Evolutionary conservation across 2,888 invertebrate species (phyloP), one percentile per base, ranked within the genome.

Genomic region (Quadroppia sp.): DNA sequence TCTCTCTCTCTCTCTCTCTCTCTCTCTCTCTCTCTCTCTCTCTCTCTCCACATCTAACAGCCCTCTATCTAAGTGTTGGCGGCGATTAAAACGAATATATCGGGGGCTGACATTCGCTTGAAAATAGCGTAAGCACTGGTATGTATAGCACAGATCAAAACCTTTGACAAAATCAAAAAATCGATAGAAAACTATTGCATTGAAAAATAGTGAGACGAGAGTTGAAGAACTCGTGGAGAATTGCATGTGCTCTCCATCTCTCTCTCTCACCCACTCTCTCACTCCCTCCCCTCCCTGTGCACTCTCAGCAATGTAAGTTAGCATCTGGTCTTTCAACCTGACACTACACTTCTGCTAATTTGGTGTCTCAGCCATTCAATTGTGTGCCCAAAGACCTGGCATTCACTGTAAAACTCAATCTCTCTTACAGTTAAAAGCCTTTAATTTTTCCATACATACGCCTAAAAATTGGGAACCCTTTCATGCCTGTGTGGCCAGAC

Each of bases 301-400:
- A 45, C 50, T 50, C n/a, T n/a, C 50, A 7, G n/a, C n/a, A 6
- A 6, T 59, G 59, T 28, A 59, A 30, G 59, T 59, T 59, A 59
- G 59, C 59, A 59, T 59, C 59, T 59, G 59, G 59, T 59, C 59
- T 59, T 59, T 59, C 59, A 59, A 30, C 59, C 59, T 59, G 30
- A 59, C 59, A 59, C 59, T 59, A 59, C 59, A 59, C 15, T 59
- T 28, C 59, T 59, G 59, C 59, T 59, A 59, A 59, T 59, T 59
- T 59, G 59, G 59, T 59, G 59, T 59, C 59, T 59, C 15, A n/a
- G 13, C 45, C 59, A 13, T 59, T 59, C 59, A 30, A 59, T 59
- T 59, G 59, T 30, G 15, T 59, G 25, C 59, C 20, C n/a, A 20
- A n/a, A n/a, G n/a, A n/a, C n/a, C n/a, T n/a, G n/a, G n/a, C n/a